phyloP scores from a whole-genome alignment of 2,797 vertebrate genomes.

The Sebastiscus albofasciatus region DNA sequence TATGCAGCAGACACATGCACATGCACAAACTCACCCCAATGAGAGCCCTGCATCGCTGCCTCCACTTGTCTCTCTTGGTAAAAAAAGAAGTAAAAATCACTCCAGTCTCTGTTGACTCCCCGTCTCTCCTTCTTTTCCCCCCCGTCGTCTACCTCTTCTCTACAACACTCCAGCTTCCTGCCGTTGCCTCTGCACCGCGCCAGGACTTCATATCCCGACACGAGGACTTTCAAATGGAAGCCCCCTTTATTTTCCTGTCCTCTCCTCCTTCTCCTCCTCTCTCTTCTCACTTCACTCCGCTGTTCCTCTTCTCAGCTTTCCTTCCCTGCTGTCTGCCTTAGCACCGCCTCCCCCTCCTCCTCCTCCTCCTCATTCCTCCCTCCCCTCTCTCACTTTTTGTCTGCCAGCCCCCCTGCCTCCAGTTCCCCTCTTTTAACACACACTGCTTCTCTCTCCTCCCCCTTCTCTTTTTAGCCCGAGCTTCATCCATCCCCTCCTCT shows the following conservation, averaged over 20 bases:
- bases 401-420: slow-evolving; percentile 68
- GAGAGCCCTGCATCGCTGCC: slow-evolving; percentile 80
- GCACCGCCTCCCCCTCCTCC: slow-evolving; percentile 73
- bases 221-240: slow-evolving; percentile 71
- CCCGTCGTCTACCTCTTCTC: slow-evolving; percentile 46
- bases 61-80: slow-evolving; percentile 66
- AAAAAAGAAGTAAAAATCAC: slow-evolving; percentile 48
- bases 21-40: slow-evolving; percentile 68
- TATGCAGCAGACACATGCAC: slow-evolving; percentile 34
- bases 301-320: slow-evolving; percentile 77
- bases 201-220: slow-evolving; percentile 67
- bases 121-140: slow-evolving; percentile 12
- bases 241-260: slow-evolving; percentile 64
- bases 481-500: slow-evolving; percentile 50
- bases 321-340: slow-evolving; percentile 75
- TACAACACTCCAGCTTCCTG: slow-evolving; percentile 50
- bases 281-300: slow-evolving; percentile 69
- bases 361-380: slow-evolving; percentile 50
- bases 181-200: slow-evolving; percentile 37
- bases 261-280: slow-evolving; percentile 56
- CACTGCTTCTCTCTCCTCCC: slow-evolving; percentile 48
- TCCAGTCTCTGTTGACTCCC: slow-evolving; percentile 39
- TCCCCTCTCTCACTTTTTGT: slow-evolving; percentile 70
- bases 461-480: slow-evolving; percentile 53
- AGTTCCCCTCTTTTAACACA: slow-evolving; percentile 66